Base-by-base conservation (phyloP, 2,888 invertebrate genomes). In the Zelleria hepariella region DNA sequence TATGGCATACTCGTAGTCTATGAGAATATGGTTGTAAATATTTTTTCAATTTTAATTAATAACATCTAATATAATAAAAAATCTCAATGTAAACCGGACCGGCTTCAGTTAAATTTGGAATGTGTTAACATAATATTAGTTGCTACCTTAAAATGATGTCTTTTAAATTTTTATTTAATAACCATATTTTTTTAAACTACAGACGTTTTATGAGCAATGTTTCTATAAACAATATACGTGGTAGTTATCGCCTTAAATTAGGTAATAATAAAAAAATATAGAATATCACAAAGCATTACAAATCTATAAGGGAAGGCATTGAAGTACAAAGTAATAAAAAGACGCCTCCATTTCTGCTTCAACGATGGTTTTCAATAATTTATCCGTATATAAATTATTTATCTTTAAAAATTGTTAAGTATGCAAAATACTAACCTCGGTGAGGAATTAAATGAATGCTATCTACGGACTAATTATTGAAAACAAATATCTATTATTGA, bases 21-120 rank as follows among this genome's bases (percentile, higher is more conserved):
- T 42, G 10, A 42, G 15, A 42, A 42, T 42, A 42, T 42, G n/a
- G n/a, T n/a, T n/a, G n/a, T n/a, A n/a, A n/a, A n/a, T n/a, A n/a
- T n/a, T n/a, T n/a, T n/a, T n/a, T n/a, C n/a, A n/a, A n/a, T n/a
- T n/a, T n/a, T n/a, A n/a, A n/a, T n/a, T n/a, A n/a, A n/a, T n/a
- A n/a, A n/a, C n/a, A n/a, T n/a, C n/a, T n/a, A n/a, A n/a, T n/a
- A n/a, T n/a, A n/a, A n/a, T n/a, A n/a, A n/a, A n/a, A n/a, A n/a
- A n/a, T n/a, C n/a, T n/a, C n/a, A n/a, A n/a, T n/a, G n/a, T n/a
- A 42, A 42, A 42, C 15, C 3, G 15, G 32, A 49, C 57, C 53
- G 49, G 54, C 49, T 55, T 52, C 58, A 60, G 58, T 62, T 65
- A 68, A 68, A 69, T 68, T 69, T 71, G 78, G 78, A 78, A 78